A percentile compares a stretch with the other conserved stretches of the same genome.
phyloP scores from a whole-genome alignment of 2,888 invertebrate genomes.

The Euzophera pinguis region DNA sequence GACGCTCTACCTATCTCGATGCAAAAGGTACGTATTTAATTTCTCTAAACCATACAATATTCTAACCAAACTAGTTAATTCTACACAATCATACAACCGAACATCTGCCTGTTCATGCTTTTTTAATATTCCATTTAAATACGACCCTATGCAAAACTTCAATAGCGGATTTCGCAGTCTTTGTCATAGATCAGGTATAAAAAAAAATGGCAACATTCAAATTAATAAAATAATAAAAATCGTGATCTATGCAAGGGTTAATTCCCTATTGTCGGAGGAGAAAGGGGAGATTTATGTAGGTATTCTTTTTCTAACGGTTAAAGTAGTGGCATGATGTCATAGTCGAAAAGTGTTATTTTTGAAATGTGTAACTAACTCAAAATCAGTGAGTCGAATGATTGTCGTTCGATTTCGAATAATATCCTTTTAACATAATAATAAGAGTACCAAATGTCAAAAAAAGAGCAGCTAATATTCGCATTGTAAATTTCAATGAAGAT shows the following conservation, averaged over 20 bases:
- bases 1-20: too few species aligned
- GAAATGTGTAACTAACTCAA: too few species aligned
- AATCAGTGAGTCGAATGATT: too few species aligned
- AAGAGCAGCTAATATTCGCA: too few species aligned
- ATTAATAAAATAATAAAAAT: slow-evolving; percentile 74
- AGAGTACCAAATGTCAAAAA: too few species aligned
- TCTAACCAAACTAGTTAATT: slow-evolving; percentile 5
- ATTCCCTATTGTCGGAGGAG: slow-evolving; percentile 29
- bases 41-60: background rate
- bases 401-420: too few species aligned
- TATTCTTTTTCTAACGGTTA: slow-evolving; percentile 14
- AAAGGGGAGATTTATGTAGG: slow-evolving; percentile 26
- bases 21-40: too few species aligned
- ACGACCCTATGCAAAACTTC: slow-evolving; percentile 71
- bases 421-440: too few species aligned
- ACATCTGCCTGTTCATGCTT: slow-evolving; percentile 25
- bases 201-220: slow-evolving; percentile 74
- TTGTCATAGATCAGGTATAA: slow-evolving; percentile 73
- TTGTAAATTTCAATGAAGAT: too few species aligned
- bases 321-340: too few species aligned
- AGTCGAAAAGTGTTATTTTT: too few species aligned
- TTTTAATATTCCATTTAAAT: slow-evolving; percentile 53
- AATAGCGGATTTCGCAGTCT: slow-evolving; percentile 51
- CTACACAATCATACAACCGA: slow-evolving; percentile 11
- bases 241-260: slow-evolving; percentile 63